Evolutionary conservation across 2,888 invertebrate genomes (phyloP), one percentile per base, ranked within the genome.

Genomic region (Cantharis rustica): DNA sequence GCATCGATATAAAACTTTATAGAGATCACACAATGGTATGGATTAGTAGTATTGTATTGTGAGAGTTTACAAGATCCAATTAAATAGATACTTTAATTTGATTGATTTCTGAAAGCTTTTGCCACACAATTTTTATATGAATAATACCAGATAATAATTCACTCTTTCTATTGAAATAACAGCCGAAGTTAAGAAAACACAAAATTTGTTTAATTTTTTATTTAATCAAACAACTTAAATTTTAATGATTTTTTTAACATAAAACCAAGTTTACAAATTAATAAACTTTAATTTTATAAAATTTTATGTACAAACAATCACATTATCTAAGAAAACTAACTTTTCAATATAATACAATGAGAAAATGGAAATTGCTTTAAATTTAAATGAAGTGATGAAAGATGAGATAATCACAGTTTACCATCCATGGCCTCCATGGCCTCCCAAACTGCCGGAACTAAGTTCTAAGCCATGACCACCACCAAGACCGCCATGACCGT

Each of bases 401-500:
- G 47, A 61, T 61, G 63, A 64, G 26, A 23, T 70, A 71, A 74
- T 79, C 73, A 76, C 75, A 76, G 74, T 70, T 74, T 79, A 79
- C 76, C 76, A 77, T 27, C 76, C 76, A 47, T 72, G 64, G 10
- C 72, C 72, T 27, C 72, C 72, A 31, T 68, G 66, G 47, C 72
- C 61, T 16, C 72, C 16, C 9, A 47, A 68, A 20, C 76, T 47
- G 23, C 74, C 62, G 17, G 74, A 77, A n/a, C 77, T 71, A 7
- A 20, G 64, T 66, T 23, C 63, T 63, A 63, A 63, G 17, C 63
- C 17, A 63, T 63, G 63, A 69, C 75, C 77, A 68, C 77, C 79
- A 16, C 75, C 68, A 4, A 79, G 80, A 17, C 81, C 72, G 63
- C 80, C 81, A 16, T 79, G 69, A 31, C 80, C 82, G 69, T 76